Evolutionary conservation across 1,140 invertebrate genomes (phyloP).

Genomic region (Telenomus remus): DNA sequence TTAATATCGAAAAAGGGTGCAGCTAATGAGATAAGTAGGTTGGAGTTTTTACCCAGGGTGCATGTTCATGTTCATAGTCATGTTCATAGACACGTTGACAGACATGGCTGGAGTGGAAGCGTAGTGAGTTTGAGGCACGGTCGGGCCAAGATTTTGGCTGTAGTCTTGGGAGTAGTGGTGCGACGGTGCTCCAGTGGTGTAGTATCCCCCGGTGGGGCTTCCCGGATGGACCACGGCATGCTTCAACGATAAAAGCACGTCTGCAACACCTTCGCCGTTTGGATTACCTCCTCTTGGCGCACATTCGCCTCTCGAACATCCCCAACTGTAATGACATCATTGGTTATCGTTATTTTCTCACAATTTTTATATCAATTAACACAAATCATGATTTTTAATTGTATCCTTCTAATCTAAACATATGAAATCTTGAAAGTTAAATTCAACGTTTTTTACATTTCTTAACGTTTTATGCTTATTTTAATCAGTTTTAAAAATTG

Average conservation of each 20-base stretch:
- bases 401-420: too few species aligned
- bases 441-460: too few species aligned
- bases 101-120: slow-evolving; percentile 84
- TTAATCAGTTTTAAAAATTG: too few species aligned
- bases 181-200: slow-evolving; percentile 64
- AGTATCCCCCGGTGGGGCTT: slow-evolving; percentile 74
- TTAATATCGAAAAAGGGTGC: too few species aligned
- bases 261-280: slow-evolving; percentile 83
- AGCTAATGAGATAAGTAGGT: slow-evolving; percentile 3
- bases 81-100: slow-evolving; percentile 97
- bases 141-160: slow-evolving; percentile 67
- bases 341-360: slow-evolving; percentile 4
- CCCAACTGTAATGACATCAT: slow-evolving; percentile 64
- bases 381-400: not conserved
- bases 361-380: too few species aligned
- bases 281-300: slow-evolving; percentile 65
- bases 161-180: slow-evolving; percentile 75
- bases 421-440: too few species aligned
- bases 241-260: slow-evolving; percentile 89
- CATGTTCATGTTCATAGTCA: slow-evolving; percentile 92
- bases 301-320: slow-evolving; percentile 70
- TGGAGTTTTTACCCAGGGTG: slow-evolving; percentile 78
- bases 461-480: too few species aligned
- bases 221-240: slow-evolving; percentile 90
- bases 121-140: slow-evolving; percentile 75